Base-by-base conservation (phyloP, 2,113 vertebrate species). In the Datnioides undecimradiatus region DNA sequence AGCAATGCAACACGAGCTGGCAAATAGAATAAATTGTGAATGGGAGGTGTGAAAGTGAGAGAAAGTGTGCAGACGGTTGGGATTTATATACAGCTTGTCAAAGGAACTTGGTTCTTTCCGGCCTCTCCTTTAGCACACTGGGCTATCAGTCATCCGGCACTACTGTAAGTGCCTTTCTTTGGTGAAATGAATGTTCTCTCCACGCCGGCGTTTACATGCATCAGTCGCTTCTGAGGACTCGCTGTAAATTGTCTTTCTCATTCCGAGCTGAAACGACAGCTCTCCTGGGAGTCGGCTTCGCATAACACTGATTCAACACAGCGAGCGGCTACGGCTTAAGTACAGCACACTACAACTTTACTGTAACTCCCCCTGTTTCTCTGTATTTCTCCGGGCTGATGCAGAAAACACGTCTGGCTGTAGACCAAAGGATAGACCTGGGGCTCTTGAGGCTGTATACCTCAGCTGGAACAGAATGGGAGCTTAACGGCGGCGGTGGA, bases 1-100 rank as follows among this genome's bases (percentile, higher is more conserved):
- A 92, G 81, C 79, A 43, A 55, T 87, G 92, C 87, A 92, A 91
- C 90, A 52, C 16, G 73, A 91, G 81, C 91, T 79, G 3, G 49
- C 84, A 77, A 85, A 89, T 82, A 36, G 54, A 67, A 81, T 86
- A 72, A 73, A 82, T 60, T 74, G 77, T 64, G 74, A 82, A 86
- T 66, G 70, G 81, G 65, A 87, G 83, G 88, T 89, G 88, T 87
- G 80, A 89, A 88, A 74, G 71, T 70, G 70, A 68, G 43, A 27
- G 41, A 66, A 65, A 59, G 82, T 73, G 79, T 76, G 67, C 60
- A 59, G 52, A 62, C 3, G 3, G 52, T 55, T 10, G 45, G 23
- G 33, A 33, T 17, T 57, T 48, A 34, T 29, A 52, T 40, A n/a
- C 17, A n/a, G 55, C 79, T 72, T 19, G 54, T 76, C 43, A 71